Percentiles rank a stretch among this genome's conserved stretches.
Evolutionary conservation across 1,140 invertebrate species (phyloP).

Genomic region (Drosophila insularis): DNA sequence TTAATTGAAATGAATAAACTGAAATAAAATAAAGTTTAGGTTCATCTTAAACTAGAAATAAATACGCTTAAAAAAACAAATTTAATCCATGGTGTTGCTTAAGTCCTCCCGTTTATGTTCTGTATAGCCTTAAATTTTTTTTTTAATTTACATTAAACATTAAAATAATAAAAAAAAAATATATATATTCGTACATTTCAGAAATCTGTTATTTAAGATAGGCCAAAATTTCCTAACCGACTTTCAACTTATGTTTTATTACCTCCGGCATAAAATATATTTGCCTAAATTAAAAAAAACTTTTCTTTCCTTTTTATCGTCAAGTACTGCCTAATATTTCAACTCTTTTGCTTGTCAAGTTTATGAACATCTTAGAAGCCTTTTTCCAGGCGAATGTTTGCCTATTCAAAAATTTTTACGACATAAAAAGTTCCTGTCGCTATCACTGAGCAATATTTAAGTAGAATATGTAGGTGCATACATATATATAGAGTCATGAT

Average conservation of each 20-base stretch:
- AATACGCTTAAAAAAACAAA: no score
- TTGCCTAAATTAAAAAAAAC: not conserved
- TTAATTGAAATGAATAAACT: not conserved
- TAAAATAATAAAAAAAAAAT: no score
- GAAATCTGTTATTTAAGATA: no score
- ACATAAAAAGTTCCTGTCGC: slow-evolving; percentile 17
- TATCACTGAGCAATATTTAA: slow-evolving; percentile 15
- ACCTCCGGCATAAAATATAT: not conserved
- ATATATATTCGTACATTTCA: no score
- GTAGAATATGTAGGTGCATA: not conserved
- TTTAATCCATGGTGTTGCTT: no score
- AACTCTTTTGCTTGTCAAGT: not conserved
- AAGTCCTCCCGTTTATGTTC: no score
- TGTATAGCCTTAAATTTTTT: no score
- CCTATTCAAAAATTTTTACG: not conserved
- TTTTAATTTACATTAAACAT: no score
- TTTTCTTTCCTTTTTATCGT: not conserved
- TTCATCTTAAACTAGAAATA: no score
- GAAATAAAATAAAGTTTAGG: not conserved
- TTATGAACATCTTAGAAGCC: slow-evolving; percentile 20
- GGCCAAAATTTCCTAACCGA: not conserved
- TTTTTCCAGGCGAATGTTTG: slow-evolving; percentile 21
- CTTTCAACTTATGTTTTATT: not conserved
- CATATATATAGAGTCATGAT: slow-evolving; percentile 38
- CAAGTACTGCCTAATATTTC: not conserved